Evolutionary conservation across 2,113 vertebrate species (phyloP).

Genomic region (Castor canadensis): DNA sequence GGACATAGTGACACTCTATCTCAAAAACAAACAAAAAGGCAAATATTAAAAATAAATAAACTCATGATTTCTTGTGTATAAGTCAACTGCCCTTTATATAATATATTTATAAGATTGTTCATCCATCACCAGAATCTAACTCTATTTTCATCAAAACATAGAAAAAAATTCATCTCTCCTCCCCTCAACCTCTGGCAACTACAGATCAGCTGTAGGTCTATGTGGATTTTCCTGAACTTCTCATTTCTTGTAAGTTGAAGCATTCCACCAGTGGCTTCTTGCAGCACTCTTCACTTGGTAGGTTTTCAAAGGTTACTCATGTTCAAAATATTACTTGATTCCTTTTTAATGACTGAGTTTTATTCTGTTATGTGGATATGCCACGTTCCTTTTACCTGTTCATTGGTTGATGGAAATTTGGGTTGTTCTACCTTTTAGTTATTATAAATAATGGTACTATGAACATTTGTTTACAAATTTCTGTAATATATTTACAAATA

Average conservation of each 20-base stretch:
- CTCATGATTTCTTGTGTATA: not conserved
- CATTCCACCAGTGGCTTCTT: not conserved
- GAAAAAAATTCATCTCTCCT: too few species aligned
- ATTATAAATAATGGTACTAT: too few species aligned
- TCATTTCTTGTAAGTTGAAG: not conserved
- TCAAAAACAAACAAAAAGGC: too few species aligned
- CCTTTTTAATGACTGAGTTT: not conserved
- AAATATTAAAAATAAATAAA: too few species aligned
- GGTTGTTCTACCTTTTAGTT: too few species aligned
- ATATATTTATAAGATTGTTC: not conserved
- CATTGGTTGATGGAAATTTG: too few species aligned
- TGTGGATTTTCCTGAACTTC: too few species aligned
- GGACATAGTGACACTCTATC: too few species aligned
- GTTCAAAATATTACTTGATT: not conserved
- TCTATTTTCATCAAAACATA: not conserved
- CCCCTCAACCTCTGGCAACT: too few species aligned
- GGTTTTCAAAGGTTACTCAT: not conserved
- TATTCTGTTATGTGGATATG: not conserved
- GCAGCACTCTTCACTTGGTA: not conserved
- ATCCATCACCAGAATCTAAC: not conserved
- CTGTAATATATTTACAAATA: too few species aligned
- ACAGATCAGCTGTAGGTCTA: too few species aligned
- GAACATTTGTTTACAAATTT: not conserved
- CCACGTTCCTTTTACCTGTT: too few species aligned
- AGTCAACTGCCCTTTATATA: not conserved